Evolutionary conservation across 2,888 invertebrate genomes (phyloP).

Genomic region (Habroteleia sp.): DNA sequence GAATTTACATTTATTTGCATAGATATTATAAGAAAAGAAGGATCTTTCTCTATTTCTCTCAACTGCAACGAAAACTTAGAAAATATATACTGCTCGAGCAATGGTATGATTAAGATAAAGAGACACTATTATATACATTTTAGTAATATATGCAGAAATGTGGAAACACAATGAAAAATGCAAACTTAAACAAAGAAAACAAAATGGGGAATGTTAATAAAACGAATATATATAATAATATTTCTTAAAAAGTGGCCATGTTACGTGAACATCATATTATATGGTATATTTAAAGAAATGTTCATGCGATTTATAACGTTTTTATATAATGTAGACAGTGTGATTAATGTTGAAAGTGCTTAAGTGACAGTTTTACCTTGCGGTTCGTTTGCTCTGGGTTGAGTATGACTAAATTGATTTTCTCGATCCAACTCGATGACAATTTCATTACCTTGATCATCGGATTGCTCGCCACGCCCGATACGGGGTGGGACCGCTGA

Average conservation of each 20-base stretch:
- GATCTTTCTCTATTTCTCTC: too few relatives aligned
- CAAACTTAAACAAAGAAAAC: conserved; percentile 18
- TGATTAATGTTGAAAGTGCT: conserved; percentile 31
- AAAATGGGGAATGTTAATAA: conserved; percentile 20
- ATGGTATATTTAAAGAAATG: conserved; percentile 18
- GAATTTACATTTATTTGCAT: conserved; percentile 44
- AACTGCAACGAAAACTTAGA: conserved; percentile 21
- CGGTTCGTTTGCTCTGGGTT: conserved; percentile 80
- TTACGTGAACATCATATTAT: too few relatives aligned
- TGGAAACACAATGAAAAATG: conserved; percentile 34
- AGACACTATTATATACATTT: conserved; percentile 30
- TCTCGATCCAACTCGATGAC: conserved; percentile 85
- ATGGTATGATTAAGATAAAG: conserved; percentile 36
- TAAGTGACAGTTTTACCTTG: conserved; percentile 76
- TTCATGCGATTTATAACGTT: conserved; percentile 27
- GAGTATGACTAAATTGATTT: conserved; percentile 84
- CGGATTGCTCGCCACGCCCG: conserved; percentile 82
- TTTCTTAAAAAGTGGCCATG: too few relatives aligned
- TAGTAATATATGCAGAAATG: conserved; percentile 39
- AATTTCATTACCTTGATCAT: conserved; percentile 85
- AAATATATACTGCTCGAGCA: conserved; percentile 17
- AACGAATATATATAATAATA: too few relatives aligned
- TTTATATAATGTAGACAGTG: conserved; percentile 11
- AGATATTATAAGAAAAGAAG: conserved; percentile 37
- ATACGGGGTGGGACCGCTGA: conserved; percentile 80